Percentiles rank a stretch among this genome's conserved stretches.
Evolutionary conservation across 1,140 invertebrate species (phyloP).

Genomic region (Lamellibrachia luymesi): DNA sequence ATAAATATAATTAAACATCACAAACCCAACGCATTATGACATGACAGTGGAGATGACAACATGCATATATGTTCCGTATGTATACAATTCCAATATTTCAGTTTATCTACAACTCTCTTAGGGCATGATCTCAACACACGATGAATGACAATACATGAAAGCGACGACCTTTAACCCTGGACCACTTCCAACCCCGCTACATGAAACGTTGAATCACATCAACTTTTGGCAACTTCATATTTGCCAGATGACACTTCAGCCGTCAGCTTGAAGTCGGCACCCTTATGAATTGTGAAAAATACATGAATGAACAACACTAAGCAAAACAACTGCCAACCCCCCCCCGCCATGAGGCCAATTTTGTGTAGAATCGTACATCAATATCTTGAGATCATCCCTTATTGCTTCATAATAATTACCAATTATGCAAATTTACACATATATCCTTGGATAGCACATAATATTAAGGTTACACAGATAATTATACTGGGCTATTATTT

Average conservation of each 20-base stretch:
- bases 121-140: neutral
- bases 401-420: neutral
- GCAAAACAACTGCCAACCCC: neutral
- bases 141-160: neutral
- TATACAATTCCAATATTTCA: neutral
- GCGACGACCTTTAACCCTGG: neutral
- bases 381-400: neutral
- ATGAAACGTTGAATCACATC: neutral
- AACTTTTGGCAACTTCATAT: neutral
- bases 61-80: neutral
- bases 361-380: neutral
- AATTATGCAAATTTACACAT: neutral
- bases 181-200: neutral
- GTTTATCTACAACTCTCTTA: neutral
- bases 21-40: neutral
- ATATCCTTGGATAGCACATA: neutral
- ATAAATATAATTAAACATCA: constrained; percentile 1
- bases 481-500: neutral
- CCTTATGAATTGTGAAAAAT: too few relatives aligned
- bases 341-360: neutral
- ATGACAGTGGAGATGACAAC: neutral
- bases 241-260: neutral
- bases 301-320: neutral
- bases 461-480: neutral
- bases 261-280: too few relatives aligned